Percentiles rank a stretch among this genome's conserved stretches.
phyloP scores from a whole-genome alignment of 2,797 vertebrate species.

The Clarias pachynema region DNA sequence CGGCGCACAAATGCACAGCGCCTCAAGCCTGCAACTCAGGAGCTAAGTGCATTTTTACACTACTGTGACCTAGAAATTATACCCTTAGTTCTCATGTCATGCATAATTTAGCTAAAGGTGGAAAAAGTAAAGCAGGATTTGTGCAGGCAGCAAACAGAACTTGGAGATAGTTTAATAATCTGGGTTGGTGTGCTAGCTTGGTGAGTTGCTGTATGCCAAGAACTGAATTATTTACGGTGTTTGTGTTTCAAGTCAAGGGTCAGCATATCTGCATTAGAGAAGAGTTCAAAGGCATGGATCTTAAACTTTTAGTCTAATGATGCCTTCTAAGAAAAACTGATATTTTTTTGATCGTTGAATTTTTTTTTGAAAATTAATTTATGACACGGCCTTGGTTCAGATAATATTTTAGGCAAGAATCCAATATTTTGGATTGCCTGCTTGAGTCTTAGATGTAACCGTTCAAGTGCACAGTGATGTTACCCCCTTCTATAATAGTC shows the following conservation, averaged over 20 bases:
- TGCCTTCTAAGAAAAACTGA: neutral
- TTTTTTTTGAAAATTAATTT: too few species aligned
- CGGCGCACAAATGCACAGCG: neutral
- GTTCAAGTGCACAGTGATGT: neutral
- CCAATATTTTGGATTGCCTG: neutral
- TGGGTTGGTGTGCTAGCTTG: neutral
- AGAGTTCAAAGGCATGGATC: neutral
- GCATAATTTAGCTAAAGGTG: constrained; percentile 47
- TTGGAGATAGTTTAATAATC: constrained; percentile 34
- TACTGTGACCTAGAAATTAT: constrained; percentile 48
- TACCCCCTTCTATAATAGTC: neutral
- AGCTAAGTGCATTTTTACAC: constrained; percentile 35
- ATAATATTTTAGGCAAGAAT: too few species aligned
- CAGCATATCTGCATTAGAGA: neutral
- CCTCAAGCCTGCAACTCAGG: constrained; percentile 20
- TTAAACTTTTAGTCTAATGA: neutral
- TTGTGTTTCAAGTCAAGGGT: constrained; percentile 13
- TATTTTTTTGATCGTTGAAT: neutral
- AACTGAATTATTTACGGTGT: constrained; percentile 43
- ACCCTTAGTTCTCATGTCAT: constrained; percentile 36
- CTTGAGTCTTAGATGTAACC: neutral
- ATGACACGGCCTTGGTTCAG: neutral
- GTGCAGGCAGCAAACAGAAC: constrained; percentile 17
- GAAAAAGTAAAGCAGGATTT: constrained; percentile 35
- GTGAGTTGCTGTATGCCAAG: constrained; percentile 5